phyloP scores from a whole-genome alignment of 2,113 vertebrate genomes.

The Spilogale gracilis region DNA sequence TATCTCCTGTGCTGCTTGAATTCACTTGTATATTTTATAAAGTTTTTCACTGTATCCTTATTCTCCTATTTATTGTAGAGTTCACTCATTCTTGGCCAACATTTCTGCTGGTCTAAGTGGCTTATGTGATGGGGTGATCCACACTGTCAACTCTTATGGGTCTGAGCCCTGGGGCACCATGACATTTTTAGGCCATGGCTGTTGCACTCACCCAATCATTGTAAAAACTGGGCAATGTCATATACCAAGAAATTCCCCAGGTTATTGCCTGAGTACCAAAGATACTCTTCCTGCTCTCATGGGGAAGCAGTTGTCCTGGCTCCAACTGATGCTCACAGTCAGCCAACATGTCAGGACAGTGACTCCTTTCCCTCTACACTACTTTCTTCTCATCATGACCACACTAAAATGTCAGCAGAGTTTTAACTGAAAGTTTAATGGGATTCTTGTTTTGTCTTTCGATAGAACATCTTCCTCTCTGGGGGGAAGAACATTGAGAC shows the following conservation, averaged over 20 bases:
- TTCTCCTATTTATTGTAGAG: background rate
- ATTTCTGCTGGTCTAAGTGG: background rate
- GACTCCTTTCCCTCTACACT: background rate
- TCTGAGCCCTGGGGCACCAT: background rate
- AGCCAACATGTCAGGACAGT: background rate
- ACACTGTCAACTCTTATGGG: background rate
- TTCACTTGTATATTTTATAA: background rate
- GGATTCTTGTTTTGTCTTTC: background rate
- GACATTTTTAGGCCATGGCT: background rate
- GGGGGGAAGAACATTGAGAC: background rate
- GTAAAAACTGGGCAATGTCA: background rate
- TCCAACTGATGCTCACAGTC: background rate
- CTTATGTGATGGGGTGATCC: background rate
- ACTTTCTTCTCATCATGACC: background rate
- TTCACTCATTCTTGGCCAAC: background rate
- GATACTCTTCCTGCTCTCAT: background rate
- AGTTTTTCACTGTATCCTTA: background rate
- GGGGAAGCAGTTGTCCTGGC: background rate
- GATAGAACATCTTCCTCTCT: background rate
- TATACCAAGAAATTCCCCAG: background rate
- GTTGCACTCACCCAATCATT: background rate
- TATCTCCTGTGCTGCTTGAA: background rate
- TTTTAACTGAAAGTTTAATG: slow-evolving; percentile 12
- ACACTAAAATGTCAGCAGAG: background rate
- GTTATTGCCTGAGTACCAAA: background rate